These are phyloP conservation scores for Hydrocynus forskahlii DNA, from an alignment of 2,797 vertebrate genomes.

Conservation along the genomic window DNA sequence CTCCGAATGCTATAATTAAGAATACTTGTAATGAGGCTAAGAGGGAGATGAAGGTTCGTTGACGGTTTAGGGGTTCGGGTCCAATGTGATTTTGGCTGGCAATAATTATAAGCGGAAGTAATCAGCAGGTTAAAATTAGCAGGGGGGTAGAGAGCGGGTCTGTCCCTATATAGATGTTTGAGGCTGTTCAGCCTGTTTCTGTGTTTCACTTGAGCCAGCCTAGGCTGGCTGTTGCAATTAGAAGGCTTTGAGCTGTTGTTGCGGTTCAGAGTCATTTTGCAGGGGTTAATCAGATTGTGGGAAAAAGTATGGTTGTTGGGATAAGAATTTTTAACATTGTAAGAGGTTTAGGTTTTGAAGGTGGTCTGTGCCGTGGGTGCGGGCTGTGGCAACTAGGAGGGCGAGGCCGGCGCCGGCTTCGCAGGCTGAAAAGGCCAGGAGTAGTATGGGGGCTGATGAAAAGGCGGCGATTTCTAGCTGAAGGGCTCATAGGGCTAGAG, in stretches of 20 bases:
- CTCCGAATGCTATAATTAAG: slow-evolving; percentile 39
- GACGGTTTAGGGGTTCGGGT: accelerated
- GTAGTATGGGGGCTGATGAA: background rate
- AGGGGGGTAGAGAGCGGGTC: slow-evolving; percentile 54
- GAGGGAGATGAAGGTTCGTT: slow-evolving; percentile 1
- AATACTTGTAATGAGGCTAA: background rate
- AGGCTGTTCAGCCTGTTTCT: accelerated
- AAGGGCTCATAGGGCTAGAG: background rate
- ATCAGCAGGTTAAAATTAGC: slow-evolving; percentile 40
- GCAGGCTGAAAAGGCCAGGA: slow-evolving; percentile 61
- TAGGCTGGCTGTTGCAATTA: accelerated
- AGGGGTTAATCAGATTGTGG: accelerated
- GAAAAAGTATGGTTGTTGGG: background rate
- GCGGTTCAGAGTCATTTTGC: slow-evolving; percentile 3
- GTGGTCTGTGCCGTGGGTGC: slow-evolving; percentile 46
- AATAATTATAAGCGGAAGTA: slow-evolving; percentile 49
- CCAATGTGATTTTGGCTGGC: slow-evolving; percentile 57
- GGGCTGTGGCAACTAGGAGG: slow-evolving; percentile 52
- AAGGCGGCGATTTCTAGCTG: accelerated
- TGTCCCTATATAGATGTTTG: accelerated
- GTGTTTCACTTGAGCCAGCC: accelerated
- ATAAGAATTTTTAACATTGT: slow-evolving; percentile 67
- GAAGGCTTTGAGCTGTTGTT: accelerated
- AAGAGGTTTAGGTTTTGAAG: slow-evolving; percentile 55
- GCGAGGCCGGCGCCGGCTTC: slow-evolving; percentile 53